phyloP scores from a whole-genome alignment of 2,797 vertebrate species.

The Sebastes matsubarae region DNA sequence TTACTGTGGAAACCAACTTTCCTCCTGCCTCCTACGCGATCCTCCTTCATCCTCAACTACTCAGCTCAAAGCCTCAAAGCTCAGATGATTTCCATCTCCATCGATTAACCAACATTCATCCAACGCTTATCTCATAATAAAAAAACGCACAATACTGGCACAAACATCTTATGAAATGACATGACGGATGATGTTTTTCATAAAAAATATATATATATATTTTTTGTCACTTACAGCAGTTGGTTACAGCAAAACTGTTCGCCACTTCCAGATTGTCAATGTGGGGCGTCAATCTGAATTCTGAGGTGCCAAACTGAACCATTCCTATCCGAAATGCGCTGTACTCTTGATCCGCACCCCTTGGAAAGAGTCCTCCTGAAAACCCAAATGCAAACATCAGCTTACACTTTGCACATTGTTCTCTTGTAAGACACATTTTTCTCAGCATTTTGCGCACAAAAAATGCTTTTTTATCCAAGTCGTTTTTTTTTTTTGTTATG shows the following conservation, averaged over 20 bases:
- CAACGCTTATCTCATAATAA: not conserved
- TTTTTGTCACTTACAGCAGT: conserved; percentile 91
- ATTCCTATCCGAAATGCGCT: conserved; percentile 98
- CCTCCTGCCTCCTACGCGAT: conserved; percentile 30
- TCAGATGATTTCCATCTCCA: not conserved
- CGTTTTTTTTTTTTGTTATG: not conserved
- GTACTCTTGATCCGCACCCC: conserved; percentile 99
- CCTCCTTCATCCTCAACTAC: conserved; percentile 7
- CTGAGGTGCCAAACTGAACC: conserved; percentile 95
- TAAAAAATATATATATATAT: not conserved
- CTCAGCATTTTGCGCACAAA: not conserved
- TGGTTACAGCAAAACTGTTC: conserved; percentile 99
- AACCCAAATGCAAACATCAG: conserved; percentile 40
- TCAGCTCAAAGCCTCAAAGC: conserved; percentile 13
- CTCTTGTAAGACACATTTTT: not conserved
- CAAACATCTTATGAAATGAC: not conserved
- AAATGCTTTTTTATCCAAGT: not conserved
- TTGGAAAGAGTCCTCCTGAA: conserved; percentile 96
- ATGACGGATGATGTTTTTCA: not conserved
- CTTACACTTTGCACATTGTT: not conserved
- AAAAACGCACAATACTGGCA: not conserved
- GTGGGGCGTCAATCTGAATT: conserved; percentile 97
- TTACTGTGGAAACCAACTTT: conserved; percentile 85
- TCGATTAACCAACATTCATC: not conserved
- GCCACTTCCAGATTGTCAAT: conserved; percentile 99